Evolutionary conservation across 2,888 invertebrate species (phyloP).

Genomic region (Magallana nippona): DNA sequence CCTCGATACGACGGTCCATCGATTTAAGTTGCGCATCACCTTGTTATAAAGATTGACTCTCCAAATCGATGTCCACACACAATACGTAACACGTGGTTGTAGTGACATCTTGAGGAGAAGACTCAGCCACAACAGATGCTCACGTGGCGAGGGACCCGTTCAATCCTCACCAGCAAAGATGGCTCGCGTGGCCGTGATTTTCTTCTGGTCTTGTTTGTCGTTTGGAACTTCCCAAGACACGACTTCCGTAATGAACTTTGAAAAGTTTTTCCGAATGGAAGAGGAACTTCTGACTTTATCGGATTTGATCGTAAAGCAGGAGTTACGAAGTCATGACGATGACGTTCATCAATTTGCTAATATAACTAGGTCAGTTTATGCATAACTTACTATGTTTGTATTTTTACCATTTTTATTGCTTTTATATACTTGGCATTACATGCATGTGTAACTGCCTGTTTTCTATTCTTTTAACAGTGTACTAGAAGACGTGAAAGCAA

Average conservation of each 20-base stretch:
- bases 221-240: constrained; percentile 42
- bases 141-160: constrained; percentile 12
- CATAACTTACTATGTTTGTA: neutral
- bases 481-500: constrained; percentile 58
- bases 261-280: constrained; percentile 66
- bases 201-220: neutral
- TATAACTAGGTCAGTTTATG: constrained; percentile 50
- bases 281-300: constrained; percentile 61
- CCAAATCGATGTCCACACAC: constrained; percentile 8
- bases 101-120: neutral
- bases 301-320: constrained; percentile 59
- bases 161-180: neutral
- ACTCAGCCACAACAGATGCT: constrained; percentile 3
- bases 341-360: constrained; percentile 60
- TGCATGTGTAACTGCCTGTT: neutral
- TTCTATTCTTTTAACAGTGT: constrained; percentile 53
- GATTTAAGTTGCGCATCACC: neutral
- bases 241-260: constrained; percentile 62
- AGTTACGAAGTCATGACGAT: constrained; percentile 53
- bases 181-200: neutral
- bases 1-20: neutral
- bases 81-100: constrained; percentile 1
- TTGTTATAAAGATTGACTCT: neutral
- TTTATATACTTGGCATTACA: neutral
- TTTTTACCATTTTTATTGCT: too few species aligned